Conservation (phyloP, 1,140 invertebrate genomes). For the Asobara japonica region DNA sequence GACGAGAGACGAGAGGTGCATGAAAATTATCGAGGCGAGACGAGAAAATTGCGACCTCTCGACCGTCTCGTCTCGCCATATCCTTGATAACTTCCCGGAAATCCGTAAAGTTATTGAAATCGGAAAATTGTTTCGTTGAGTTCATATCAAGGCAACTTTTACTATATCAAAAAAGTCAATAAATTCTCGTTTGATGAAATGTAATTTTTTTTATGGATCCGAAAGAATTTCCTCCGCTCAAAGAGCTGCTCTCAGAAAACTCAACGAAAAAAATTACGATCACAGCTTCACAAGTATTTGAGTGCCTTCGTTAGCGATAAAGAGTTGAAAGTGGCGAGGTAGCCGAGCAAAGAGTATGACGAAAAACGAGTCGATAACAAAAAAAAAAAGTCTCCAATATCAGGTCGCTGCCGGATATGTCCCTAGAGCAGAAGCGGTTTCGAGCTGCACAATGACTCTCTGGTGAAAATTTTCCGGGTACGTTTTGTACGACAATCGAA, state of each 20-base stretch:
- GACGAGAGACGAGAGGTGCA: too few relatives aligned
- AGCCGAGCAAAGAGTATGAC: background rate
- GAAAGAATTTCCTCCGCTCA: too few relatives aligned
- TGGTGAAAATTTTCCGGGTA: background rate
- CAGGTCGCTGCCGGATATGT: background rate
- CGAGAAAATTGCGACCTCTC: too few relatives aligned
- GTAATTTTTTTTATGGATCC: background rate
- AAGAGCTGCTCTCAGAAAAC: background rate
- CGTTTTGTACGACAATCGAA: slow-evolving; percentile 6
- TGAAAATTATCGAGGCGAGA: too few relatives aligned
- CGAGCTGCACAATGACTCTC: slow-evolving; percentile 4
- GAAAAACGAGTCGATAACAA: background rate
- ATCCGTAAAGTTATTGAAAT: too few relatives aligned
- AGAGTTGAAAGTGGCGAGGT: background rate
- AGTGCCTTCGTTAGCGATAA: background rate
- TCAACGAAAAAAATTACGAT: background rate
- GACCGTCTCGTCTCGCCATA: too few relatives aligned
- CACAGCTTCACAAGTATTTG: background rate
- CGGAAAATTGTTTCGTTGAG: too few relatives aligned
- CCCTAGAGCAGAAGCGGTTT: background rate
- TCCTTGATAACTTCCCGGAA: too few relatives aligned
- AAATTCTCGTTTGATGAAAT: too few relatives aligned
- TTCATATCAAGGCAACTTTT: too few relatives aligned
- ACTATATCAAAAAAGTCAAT: too few relatives aligned
- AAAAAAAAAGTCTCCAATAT: background rate